A percentile compares a stretch with the other conserved stretches of the same genome.
Conservation (phyloP, 2,797 vertebrate genomes). For the Xenentodon cancila region DNA sequence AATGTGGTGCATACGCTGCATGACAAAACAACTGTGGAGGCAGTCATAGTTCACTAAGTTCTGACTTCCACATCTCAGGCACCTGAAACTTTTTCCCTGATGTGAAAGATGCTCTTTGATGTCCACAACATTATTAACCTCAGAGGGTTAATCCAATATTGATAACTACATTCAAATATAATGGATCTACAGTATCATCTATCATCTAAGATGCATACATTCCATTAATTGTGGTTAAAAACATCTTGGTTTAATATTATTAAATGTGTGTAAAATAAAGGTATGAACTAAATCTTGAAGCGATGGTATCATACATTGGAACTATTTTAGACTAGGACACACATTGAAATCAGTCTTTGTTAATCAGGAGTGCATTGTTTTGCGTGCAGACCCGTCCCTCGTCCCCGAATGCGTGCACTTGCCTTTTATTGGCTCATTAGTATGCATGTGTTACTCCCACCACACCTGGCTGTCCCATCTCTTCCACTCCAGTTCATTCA, state of each 20-base stretch:
- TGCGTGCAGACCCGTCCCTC: slow-evolving; percentile 21
- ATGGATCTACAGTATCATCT: not conserved
- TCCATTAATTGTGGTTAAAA: not conserved
- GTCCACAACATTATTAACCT: not conserved
- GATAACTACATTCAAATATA: not conserved
- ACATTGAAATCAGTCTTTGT: slow-evolving; percentile 15
- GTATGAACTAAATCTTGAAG: too few species aligned
- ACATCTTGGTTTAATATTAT: too few species aligned
- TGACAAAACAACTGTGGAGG: too few species aligned
- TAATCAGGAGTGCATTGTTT: slow-evolving; percentile 15
- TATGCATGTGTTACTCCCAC: slow-evolving; percentile 22
- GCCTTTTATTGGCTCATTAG: slow-evolving; percentile 59
- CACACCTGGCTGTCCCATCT: slow-evolving; percentile 48
- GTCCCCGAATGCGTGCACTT: slow-evolving; percentile 39
- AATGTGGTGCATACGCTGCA: too few species aligned
- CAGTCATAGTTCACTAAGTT: too few species aligned
- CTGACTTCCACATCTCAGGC: too few species aligned
- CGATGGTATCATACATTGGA: too few species aligned
- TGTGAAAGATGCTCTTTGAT: not conserved
- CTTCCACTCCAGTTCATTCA: slow-evolving; percentile 51
- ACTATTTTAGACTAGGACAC: slow-evolving; percentile 6
- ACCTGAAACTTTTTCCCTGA: not conserved
- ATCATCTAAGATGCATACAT: not conserved
- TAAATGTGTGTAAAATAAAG: too few species aligned
- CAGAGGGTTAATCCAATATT: not conserved